These are phyloP conservation scores for Caenorhabditis latens DNA, from an alignment of 1,140 invertebrate genomes.

Conservation along the genomic window DNA sequence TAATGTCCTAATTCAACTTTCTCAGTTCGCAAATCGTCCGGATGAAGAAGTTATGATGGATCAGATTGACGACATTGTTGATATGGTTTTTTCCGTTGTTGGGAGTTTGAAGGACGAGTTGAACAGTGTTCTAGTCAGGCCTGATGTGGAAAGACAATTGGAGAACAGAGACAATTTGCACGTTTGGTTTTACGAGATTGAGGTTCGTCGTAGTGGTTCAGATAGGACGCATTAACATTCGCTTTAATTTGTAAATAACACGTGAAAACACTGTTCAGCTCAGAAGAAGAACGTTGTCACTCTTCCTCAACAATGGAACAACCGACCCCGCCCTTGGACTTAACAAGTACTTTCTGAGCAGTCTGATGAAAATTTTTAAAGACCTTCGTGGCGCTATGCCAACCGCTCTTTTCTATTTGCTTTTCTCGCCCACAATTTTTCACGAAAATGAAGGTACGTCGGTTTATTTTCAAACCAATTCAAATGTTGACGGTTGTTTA, in stretches of 20 bases:
- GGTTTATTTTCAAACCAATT: background rate
- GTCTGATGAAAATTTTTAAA: slow-evolving; percentile 28
- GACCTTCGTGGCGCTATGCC: background rate
- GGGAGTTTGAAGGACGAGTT: background rate
- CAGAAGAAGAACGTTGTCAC: background rate
- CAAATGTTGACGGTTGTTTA: background rate
- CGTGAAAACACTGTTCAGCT: background rate
- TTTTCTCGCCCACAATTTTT: background rate
- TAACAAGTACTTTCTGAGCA: slow-evolving; percentile 1
- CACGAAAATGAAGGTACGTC: background rate
- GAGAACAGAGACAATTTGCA: background rate
- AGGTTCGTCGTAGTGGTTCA: background rate
- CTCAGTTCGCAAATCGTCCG: slow-evolving; percentile 16
- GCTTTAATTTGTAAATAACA: background rate
- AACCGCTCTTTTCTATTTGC: background rate
- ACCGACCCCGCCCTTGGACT: background rate
- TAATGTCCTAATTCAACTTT: background rate
- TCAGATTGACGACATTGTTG: background rate
- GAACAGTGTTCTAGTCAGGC: background rate
- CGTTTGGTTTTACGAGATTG: background rate
- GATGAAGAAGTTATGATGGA: background rate
- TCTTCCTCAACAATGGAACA: slow-evolving; percentile 9
- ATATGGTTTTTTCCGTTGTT: background rate
- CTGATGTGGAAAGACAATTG: background rate
- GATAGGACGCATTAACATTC: background rate